These are phyloP conservation scores for Ochotona curzoniae DNA, from an alignment of 2,113 vertebrate genomes.

Conservation along the genomic window DNA sequence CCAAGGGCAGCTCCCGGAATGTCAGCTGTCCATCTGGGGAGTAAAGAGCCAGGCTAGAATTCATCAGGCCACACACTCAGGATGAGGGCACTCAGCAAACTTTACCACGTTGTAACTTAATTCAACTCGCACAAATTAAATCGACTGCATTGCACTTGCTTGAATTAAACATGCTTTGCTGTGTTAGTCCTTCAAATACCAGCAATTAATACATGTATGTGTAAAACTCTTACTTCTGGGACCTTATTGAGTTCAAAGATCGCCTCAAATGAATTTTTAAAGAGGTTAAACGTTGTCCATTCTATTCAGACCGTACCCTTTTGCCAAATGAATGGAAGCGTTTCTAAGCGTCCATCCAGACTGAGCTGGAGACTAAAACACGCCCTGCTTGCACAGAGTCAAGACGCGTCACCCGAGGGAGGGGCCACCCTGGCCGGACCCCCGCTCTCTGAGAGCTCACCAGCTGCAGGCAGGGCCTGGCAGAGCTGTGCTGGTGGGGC, in stretches of 20 bases:
- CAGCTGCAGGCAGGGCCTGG: not conserved
- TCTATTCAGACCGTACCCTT: not conserved
- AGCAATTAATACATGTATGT: not conserved
- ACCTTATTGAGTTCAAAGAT: not conserved
- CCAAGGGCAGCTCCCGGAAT: not conserved
- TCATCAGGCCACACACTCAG: not conserved
- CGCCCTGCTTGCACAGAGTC: not conserved
- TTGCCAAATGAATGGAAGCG: not conserved
- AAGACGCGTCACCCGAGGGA: not conserved
- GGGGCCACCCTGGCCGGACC: not conserved
- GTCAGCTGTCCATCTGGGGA: not conserved
- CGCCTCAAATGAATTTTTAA: not conserved
- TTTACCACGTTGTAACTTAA: not conserved
- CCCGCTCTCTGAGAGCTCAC: not conserved
- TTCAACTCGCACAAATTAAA: not conserved
- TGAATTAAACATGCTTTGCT: not conserved
- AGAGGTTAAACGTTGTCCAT: not conserved
- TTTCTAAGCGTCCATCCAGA: not conserved
- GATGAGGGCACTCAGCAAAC: not conserved
- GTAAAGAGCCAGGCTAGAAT: not conserved
- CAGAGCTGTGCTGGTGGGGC: not conserved
- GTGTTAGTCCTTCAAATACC: not conserved
- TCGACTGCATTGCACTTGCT: not conserved
- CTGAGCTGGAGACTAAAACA: not conserved
- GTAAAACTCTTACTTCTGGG: not conserved